Evolutionary conservation across 2,113 vertebrate species (phyloP).

Genomic region (Melanocharis versteri): DNA sequence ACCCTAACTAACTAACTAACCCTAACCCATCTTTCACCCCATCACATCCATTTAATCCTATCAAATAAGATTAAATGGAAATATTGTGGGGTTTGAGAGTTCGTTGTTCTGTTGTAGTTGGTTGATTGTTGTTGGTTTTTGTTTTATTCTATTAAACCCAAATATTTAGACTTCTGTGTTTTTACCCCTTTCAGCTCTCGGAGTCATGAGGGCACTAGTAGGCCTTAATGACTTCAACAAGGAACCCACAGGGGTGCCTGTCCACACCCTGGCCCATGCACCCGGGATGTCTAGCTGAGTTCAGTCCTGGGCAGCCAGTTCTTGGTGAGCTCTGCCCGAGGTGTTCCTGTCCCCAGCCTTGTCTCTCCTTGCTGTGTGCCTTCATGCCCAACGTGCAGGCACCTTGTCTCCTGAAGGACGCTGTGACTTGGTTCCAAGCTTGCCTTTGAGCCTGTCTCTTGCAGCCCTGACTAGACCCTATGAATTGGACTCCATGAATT

Average conservation of each 20-base stretch:
- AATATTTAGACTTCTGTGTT: neutral
- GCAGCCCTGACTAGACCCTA: neutral
- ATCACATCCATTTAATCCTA: too few relatives aligned
- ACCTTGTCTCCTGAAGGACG: neutral
- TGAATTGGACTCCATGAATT: neutral
- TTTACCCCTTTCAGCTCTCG: neutral
- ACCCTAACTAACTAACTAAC: too few relatives aligned
- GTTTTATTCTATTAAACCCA: neutral
- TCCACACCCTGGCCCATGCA: rapidly evolving
- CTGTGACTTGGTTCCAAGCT: neutral
- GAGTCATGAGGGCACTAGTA: neutral
- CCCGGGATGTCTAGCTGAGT: neutral
- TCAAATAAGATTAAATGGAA: neutral
- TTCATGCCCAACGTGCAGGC: neutral
- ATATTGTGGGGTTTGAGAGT: neutral
- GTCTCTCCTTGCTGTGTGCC: neutral
- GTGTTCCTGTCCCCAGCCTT: neutral
- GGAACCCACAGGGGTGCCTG: too few relatives aligned
- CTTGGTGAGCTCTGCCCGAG: neutral
- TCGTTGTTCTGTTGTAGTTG: neutral
- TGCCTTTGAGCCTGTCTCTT: neutral
- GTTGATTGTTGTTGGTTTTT: neutral
- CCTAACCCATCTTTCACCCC: too few relatives aligned
- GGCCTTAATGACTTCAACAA: neutral
- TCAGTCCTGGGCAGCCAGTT: neutral